phyloP scores from a whole-genome alignment of 2,888 invertebrate species.

The Brenthis hecate region DNA sequence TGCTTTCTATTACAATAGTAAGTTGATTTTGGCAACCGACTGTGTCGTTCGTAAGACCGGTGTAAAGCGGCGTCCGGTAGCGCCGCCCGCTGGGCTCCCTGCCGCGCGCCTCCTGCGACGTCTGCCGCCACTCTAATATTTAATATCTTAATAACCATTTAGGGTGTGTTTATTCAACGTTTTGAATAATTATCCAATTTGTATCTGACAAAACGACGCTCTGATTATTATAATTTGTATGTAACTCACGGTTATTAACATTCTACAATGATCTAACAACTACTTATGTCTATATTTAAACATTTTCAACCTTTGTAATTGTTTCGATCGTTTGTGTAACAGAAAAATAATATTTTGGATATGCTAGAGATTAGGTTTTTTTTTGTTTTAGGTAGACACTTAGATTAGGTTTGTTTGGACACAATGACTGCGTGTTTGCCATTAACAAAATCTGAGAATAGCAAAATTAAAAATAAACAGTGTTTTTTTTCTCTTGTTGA shows the following conservation, averaged over 20 bases:
- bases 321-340: background rate
- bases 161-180: conserved; percentile 65
- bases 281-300: conserved; percentile 19
- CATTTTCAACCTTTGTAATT: background rate
- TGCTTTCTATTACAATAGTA: no score
- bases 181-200: conserved; percentile 69
- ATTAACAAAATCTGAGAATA: no score
- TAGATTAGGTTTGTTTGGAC: no score
- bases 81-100: conserved; percentile 73
- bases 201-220: conserved; percentile 52
- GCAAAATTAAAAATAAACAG: no score
- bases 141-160: conserved; percentile 80
- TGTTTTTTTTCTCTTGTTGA: no score
- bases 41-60: conserved; percentile 50
- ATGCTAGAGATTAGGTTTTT: no score
- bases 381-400: no score
- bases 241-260: conserved; percentile 28
- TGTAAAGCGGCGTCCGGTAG: conserved; percentile 57
- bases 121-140: conserved; percentile 56
- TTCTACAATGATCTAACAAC: conserved; percentile 19
- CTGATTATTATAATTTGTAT: conserved; percentile 45
- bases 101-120: conserved; percentile 61
- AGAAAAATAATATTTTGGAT: no score
- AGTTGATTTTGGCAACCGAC: conserved; percentile 50
- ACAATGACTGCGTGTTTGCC: no score